Base-by-base conservation (phyloP, 1,140 invertebrate genomes). In the Drosophila obscura region DNA sequence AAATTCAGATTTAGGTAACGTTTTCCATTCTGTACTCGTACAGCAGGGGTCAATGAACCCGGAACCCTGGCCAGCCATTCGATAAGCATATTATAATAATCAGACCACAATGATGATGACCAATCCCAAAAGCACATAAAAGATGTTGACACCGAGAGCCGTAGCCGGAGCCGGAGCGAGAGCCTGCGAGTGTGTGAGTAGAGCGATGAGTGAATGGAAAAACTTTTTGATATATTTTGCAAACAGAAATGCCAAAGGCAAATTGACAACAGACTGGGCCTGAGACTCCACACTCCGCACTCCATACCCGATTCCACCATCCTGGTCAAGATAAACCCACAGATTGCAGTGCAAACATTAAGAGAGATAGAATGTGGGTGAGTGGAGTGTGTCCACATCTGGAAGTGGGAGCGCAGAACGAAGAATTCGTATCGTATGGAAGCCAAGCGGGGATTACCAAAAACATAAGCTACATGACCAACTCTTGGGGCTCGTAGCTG, bases 31-130 rank as follows among this genome's bases (percentile, higher is more conserved):
- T 57, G 68, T 56, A 63, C 50, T 24, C 31, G 44, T 19, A 28
- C 46, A 35, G 8, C 19, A 16, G 50, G 51, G 82, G 73, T 78
- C 81, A 84, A 26, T 71, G 82, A 74, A 77, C 81, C 50, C 24
- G 43, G 60, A 48, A 50, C 56, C 55, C 31, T 11, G 31, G 31
- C 11, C 11, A 39, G 11, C 35, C 60, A 81, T 55, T 73, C 62
- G 80, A 81, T 87, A 87, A 84, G 81, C 73, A 84, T 87, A 87
- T 84, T 87, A 84, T 81, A 65, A 87, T 84, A 81, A 84, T 84
- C 50, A 68, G 64, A 61, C 73, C 67, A 50, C 77, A 66, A 87
- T 87, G 76, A 84, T 85, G 78, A 77, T 73, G 74, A 58, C 62
- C 80, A 87, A 85, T 84, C 81, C 66, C 51, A 72, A 87, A 68